Evolutionary conservation across 92 coral and sea anemone genomes (phyloP).

Genomic region (Actinostola sp.): DNA sequence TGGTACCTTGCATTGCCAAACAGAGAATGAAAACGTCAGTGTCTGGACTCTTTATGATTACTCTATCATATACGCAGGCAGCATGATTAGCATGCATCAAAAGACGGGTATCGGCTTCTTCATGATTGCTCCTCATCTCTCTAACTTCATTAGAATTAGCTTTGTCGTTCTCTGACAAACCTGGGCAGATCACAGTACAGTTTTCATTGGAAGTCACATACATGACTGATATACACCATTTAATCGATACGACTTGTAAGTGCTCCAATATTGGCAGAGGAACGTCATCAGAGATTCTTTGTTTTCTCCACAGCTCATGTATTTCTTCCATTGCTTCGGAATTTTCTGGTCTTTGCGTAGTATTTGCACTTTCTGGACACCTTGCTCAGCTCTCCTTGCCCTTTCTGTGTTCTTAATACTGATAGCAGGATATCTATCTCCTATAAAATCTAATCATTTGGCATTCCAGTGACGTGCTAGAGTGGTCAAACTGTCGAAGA

Average conservation of each 20-base stretch:
- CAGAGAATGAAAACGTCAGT: slow-evolving; percentile 38
- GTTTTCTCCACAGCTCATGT: slow-evolving; percentile 46
- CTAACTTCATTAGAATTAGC: background rate
- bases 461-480: slow-evolving; percentile 20
- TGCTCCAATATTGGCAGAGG: slow-evolving; percentile 41
- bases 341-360: slow-evolving; percentile 29
- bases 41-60: slow-evolving; percentile 36
- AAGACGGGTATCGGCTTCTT: slow-evolving; percentile 42
- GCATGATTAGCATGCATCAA: slow-evolving; percentile 45
- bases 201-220: slow-evolving; percentile 1
- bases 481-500: slow-evolving; percentile 3
- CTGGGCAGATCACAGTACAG: slow-evolving; percentile 21
- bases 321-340: slow-evolving; percentile 55
- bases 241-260: slow-evolving; percentile 26
- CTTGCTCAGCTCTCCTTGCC: slow-evolving; percentile 36
- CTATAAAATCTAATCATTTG: slow-evolving; percentile 28
- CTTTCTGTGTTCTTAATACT: slow-evolving; percentile 51
- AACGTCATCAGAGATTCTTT: slow-evolving; percentile 40
- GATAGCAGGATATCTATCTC: slow-evolving; percentile 35
- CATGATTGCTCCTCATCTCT: slow-evolving; percentile 31
- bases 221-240: slow-evolving; percentile 1
- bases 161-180: slow-evolving; percentile 7
- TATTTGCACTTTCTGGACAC: slow-evolving; percentile 41
- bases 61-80: background rate
- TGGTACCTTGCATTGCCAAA: slow-evolving; percentile 30